A percentile compares a stretch with the other conserved stretches of the same genome.
These are phyloP conservation scores for Campoletis sonorensis DNA, from an alignment of 1,140 invertebrate genomes.

Conservation along the genomic window DNA sequence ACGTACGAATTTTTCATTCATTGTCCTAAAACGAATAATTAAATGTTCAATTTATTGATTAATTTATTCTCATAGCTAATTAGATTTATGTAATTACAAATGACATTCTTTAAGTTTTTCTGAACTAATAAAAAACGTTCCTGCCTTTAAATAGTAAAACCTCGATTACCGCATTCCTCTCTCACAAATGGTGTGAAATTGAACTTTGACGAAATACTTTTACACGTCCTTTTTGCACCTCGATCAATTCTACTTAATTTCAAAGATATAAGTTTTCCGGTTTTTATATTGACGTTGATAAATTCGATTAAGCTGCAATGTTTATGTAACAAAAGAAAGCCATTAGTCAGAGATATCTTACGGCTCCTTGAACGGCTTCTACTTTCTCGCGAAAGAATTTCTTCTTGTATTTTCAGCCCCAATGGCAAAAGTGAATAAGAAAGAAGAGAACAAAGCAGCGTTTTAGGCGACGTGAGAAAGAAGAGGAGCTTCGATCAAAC, in stretches of 20 bases:
- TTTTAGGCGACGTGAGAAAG: background rate
- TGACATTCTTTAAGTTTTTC: too few species aligned
- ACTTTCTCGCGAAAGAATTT: background rate
- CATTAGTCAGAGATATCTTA: conserved; percentile 20
- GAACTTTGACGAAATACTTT: background rate
- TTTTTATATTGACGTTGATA: background rate
- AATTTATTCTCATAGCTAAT: too few species aligned
- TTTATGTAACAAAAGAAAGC: conserved; percentile 32
- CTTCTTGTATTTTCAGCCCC: background rate
- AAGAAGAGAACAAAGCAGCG: background rate
- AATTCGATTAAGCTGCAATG: conserved; percentile 24
- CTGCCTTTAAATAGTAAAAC: too few species aligned
- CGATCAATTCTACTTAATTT: background rate
- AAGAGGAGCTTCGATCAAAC: background rate
- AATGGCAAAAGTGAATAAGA: background rate
- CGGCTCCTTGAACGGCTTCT: background rate
- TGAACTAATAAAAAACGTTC: too few species aligned
- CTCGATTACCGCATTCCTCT: too few species aligned
- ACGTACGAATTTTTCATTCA: too few species aligned
- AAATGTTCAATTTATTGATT: too few species aligned
- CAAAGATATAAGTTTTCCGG: conserved; percentile 7
- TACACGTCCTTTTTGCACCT: background rate
- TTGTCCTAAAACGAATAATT: too few species aligned
- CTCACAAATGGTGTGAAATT: too few species aligned
- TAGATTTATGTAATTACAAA: too few species aligned